phyloP scores from a whole-genome alignment of 2,888 invertebrate species.

The Papilio elwesi region DNA sequence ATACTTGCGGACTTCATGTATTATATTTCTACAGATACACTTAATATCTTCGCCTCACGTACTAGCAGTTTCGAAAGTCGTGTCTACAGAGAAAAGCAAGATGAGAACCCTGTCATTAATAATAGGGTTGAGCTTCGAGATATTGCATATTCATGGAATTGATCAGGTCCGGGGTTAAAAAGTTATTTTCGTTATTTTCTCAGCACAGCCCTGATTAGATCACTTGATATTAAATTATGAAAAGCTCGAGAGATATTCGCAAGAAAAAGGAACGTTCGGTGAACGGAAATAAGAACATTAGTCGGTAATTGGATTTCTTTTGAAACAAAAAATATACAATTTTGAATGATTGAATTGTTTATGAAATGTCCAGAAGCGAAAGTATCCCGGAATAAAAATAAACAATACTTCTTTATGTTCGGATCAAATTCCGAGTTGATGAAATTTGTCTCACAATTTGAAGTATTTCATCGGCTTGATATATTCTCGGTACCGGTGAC shows the following conservation, averaged over 20 bases:
- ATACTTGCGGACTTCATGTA: slow-evolving; percentile 15
- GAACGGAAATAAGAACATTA: slow-evolving; percentile 29
- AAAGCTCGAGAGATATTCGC: slow-evolving; percentile 20
- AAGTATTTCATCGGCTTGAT: too few species aligned
- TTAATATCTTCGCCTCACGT: slow-evolving; percentile 21
- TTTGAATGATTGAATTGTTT: slow-evolving; percentile 24
- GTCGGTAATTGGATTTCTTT: slow-evolving; percentile 31
- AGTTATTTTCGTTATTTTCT: slow-evolving; percentile 33
- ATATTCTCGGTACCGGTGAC: too few species aligned
- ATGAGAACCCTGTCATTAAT: slow-evolving; percentile 31
- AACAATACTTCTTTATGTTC: background rate
- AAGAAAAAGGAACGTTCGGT: background rate
- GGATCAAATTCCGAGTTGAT: background rate
- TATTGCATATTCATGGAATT: slow-evolving; percentile 23
- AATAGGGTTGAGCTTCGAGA: slow-evolving; percentile 26
- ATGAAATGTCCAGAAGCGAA: slow-evolving; percentile 5
- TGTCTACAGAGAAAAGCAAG: slow-evolving; percentile 14
- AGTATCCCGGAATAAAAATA: background rate
- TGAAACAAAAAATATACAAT: slow-evolving; percentile 15
- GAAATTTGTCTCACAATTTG: slow-evolving; percentile 23
- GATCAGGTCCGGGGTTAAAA: slow-evolving; percentile 22
- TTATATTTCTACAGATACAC: slow-evolving; percentile 3
- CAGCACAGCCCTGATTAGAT: slow-evolving; percentile 29
- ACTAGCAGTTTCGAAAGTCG: slow-evolving; percentile 22
- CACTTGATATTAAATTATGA: slow-evolving; percentile 30